Conservation (phyloP, 2,797 vertebrate species). For the Buceros bicornis region DNA sequence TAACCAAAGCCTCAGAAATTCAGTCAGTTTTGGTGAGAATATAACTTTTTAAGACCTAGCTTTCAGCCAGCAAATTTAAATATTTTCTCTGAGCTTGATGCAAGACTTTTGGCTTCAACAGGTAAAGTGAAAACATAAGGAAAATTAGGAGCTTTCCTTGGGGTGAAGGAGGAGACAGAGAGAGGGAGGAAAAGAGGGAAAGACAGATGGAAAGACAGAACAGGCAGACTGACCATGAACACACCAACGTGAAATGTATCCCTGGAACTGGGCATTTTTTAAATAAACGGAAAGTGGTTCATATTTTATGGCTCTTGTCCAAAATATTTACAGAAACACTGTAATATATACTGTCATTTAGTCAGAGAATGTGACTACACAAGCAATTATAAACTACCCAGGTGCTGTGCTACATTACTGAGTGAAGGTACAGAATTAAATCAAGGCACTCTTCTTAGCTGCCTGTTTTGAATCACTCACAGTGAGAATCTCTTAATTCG, state of each 20-base stretch:
- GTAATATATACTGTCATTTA: not conserved
- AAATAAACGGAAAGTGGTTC: not conserved
- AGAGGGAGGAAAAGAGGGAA: not conserved
- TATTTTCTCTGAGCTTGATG: not conserved
- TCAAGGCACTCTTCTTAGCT: not conserved
- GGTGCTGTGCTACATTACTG: not conserved
- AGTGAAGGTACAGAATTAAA: not conserved
- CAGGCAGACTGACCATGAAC: not conserved
- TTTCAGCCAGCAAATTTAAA: not conserved
- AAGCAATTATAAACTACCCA: not conserved
- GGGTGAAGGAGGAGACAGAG: not conserved
- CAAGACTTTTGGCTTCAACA: not conserved
- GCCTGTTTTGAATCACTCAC: not conserved
- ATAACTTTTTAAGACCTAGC: not conserved
- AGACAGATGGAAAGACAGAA: not conserved
- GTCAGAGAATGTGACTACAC: not conserved
- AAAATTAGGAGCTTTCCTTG: not conserved
- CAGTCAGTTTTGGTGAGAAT: not conserved
- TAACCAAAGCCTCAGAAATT: not conserved
- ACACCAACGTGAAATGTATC: not conserved
- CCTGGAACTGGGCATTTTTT: not conserved
- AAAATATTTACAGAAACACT: not conserved
- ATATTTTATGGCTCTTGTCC: not conserved
- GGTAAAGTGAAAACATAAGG: not conserved
- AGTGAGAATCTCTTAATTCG: not conserved